Percentiles rank a stretch among this genome's conserved stretches.
Conservation (phyloP, 1,140 invertebrate species). For the Bombus impatiens region DNA sequence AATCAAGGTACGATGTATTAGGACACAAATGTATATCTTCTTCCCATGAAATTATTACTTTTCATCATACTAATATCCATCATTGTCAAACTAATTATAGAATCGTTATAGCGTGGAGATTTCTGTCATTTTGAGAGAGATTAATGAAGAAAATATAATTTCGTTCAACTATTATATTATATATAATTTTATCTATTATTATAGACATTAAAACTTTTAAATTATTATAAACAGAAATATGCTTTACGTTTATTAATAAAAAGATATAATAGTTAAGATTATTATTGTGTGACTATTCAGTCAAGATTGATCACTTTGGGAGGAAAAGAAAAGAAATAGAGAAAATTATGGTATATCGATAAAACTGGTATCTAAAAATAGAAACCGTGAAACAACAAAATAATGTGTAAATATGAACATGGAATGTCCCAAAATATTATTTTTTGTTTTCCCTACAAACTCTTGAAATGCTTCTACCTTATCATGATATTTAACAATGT, state of each 20-base stretch:
- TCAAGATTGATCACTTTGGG: not conserved
- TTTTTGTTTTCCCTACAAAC: not conserved
- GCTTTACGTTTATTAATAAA: not conserved
- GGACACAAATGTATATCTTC: not conserved
- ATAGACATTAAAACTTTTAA: too few species aligned
- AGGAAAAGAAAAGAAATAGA: constrained; percentile 8
- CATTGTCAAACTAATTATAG: not conserved
- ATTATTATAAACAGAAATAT: not conserved
- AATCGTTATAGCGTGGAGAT: not conserved
- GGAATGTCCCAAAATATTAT: constrained; percentile 25
- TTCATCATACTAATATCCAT: not conserved
- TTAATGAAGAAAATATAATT: not conserved
- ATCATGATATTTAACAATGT: not conserved
- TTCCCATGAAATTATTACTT: not conserved
- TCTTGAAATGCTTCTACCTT: not conserved
- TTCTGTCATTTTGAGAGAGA: not conserved
- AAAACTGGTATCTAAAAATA: constrained; percentile 57
- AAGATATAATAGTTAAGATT: not conserved
- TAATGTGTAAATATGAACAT: constrained; percentile 21
- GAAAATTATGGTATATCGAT: not conserved
- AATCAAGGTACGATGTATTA: not conserved
- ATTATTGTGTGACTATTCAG: not conserved
- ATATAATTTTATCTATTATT: too few species aligned
- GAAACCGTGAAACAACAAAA: constrained; percentile 23
- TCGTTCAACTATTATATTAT: too few species aligned